Conservation (phyloP, 2,113 vertebrate species). For the Thermophis baileyi region DNA sequence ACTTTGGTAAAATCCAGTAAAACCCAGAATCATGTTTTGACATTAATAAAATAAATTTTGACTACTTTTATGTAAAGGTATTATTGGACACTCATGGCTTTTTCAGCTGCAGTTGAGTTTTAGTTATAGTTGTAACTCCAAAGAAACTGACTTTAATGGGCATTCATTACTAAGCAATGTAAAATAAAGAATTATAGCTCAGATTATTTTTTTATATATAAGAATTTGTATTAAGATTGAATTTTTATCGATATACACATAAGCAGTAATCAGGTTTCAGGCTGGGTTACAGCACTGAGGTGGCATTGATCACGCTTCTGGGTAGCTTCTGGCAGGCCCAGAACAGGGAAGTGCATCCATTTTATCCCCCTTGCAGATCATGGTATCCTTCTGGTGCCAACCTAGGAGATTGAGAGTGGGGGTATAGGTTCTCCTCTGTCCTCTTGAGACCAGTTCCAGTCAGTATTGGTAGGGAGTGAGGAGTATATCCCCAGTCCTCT, state of each 20-base stretch:
- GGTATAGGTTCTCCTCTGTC: neutral
- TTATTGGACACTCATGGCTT: neutral
- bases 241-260: neutral
- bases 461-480: neutral
- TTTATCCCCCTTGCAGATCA: neutral
- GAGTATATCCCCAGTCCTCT: neutral
- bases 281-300: neutral
- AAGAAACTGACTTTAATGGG: neutral
- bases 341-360: neutral
- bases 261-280: neutral
- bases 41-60: neutral
- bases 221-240: neutral
- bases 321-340: neutral
- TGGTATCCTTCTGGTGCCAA: neutral
- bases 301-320: neutral
- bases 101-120: neutral
- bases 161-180: neutral
- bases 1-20: neutral
- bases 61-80: neutral
- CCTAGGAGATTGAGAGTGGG: neutral
- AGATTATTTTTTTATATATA: neutral
- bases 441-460: neutral
- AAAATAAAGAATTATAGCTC: neutral
- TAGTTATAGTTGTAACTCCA: neutral
- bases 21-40: neutral